phyloP scores from a whole-genome alignment of 2,113 vertebrate genomes.

The Phodopus roborovskii region DNA sequence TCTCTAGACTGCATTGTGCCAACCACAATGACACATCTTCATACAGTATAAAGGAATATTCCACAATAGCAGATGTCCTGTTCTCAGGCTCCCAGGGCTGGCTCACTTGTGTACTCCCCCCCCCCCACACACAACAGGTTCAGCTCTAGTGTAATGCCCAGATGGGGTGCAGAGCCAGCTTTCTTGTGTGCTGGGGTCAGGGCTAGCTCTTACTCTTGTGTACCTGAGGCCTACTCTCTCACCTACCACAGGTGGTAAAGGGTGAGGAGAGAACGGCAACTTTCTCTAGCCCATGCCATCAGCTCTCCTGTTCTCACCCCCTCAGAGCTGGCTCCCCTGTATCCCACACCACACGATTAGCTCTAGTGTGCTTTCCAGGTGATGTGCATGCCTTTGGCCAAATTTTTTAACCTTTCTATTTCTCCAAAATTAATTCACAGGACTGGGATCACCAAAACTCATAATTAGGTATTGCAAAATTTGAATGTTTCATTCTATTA shows the following conservation, averaged over 20 bases:
- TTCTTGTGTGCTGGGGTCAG: neutral
- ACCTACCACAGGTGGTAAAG: neutral
- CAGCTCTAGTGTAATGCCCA: neutral
- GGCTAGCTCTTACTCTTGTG: neutral
- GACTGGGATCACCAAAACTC: neutral
- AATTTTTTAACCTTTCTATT: neutral
- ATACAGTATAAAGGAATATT: too few relatives aligned
- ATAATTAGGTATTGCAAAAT: neutral
- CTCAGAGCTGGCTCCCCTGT: neutral
- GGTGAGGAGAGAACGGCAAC: neutral
- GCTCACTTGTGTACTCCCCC: neutral
- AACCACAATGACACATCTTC: too few relatives aligned
- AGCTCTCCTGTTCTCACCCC: neutral
- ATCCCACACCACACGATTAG: neutral
- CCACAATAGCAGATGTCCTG: neutral
- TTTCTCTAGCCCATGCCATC: neutral
- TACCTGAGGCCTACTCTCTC: neutral
- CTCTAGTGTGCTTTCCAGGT: neutral
- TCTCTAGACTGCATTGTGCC: too few relatives aligned
- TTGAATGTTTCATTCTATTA: neutral
- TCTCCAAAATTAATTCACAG: neutral
- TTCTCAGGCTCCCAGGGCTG: neutral
- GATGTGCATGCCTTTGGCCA: neutral
- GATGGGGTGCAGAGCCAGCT: neutral
- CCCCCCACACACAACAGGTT: too few relatives aligned